Conservation (phyloP, 92 coral and sea anemone genomes). For the Epizoanthus rinbou region DNA sequence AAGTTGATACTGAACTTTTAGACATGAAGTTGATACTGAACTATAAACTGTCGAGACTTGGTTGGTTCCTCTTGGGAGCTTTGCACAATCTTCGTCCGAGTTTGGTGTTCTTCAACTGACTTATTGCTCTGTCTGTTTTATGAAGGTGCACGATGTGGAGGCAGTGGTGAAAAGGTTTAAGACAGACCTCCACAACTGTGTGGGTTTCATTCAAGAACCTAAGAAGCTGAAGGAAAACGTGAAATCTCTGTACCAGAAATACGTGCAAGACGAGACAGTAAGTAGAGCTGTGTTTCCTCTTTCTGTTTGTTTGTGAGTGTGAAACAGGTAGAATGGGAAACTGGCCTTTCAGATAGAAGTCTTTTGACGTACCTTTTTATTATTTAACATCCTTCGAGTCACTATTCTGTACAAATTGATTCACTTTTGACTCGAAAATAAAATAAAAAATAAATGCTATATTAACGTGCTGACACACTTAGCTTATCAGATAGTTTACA, state of each 20-base stretch:
- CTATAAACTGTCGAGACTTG: too few relatives aligned
- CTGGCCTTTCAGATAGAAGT: neutral
- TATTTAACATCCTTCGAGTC: too few relatives aligned
- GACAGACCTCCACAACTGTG: constrained; percentile 97
- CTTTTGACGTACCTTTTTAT: neutral
- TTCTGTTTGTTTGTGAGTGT: neutral
- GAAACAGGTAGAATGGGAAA: neutral
- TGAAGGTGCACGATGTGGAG: constrained; percentile 93
- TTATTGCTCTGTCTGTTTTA: neutral
- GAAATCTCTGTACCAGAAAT: constrained; percentile 86
- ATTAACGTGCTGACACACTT: too few relatives aligned
- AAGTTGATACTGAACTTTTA: too few relatives aligned
- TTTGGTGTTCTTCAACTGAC: too few relatives aligned
- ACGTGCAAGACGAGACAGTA: constrained; percentile 98
- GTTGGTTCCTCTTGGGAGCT: too few relatives aligned
- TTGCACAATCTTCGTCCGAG: too few relatives aligned
- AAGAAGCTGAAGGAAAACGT: constrained; percentile 95
- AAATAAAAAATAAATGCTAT: too few relatives aligned
- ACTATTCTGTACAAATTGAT: too few relatives aligned
- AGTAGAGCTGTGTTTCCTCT: neutral
- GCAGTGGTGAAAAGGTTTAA: constrained; percentile 97
- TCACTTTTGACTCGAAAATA: too few relatives aligned
- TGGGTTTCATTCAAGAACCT: constrained; percentile 97
- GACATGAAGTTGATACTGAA: too few relatives aligned
- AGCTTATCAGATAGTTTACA: too few relatives aligned